phyloP scores from a whole-genome alignment of 1,140 invertebrate species.

The Fopius arisanus region DNA sequence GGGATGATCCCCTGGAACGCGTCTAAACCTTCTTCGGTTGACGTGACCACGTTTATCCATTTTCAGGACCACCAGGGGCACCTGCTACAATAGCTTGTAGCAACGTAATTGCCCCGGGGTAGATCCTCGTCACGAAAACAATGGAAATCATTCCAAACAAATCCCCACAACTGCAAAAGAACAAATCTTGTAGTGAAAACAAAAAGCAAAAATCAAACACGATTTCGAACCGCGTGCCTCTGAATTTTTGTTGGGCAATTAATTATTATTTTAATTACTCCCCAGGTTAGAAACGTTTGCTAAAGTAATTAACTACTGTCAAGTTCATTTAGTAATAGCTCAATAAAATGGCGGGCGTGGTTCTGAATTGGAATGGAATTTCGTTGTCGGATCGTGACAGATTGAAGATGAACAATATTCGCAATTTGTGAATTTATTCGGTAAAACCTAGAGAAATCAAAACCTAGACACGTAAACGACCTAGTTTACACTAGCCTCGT shows the following conservation, averaged over 20 bases:
- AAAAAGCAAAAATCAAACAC: no score
- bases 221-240: no score
- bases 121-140: background rate
- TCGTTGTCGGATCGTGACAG: no score
- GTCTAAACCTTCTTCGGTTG: background rate
- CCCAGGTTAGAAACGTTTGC: no score
- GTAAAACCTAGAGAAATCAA: background rate
- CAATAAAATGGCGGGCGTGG: no score
- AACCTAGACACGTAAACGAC: conserved; percentile 12
- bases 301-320: no score
- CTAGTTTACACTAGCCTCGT: conserved; percentile 26
- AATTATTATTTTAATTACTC: no score
- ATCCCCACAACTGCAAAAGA: background rate
- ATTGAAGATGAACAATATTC: no score
- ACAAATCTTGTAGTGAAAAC: no score
- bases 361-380: no score
- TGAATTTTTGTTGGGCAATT: no score
- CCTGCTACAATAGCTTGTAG: conserved; percentile 2
- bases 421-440: background rate
- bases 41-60: conserved; percentile 4
- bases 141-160: background rate
- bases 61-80: background rate
- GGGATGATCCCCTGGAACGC: conserved; percentile 13
- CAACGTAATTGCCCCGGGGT: background rate
- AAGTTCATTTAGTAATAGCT: no score